Base-by-base conservation (phyloP, 1,140 invertebrate genomes). In the Chionoecetes opilio region DNA sequence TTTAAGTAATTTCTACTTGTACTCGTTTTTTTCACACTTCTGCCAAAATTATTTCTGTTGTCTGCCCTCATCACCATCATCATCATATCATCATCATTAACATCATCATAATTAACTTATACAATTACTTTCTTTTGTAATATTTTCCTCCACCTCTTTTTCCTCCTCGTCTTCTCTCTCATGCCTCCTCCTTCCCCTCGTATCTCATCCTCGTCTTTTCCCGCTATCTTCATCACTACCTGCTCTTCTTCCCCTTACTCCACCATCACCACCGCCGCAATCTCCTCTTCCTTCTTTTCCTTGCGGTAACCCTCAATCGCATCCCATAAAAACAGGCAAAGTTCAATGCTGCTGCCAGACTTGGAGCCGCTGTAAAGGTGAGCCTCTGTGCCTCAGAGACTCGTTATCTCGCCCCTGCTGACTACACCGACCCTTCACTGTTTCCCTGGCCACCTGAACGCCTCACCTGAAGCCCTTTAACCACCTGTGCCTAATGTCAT, bases 241-340 rank as follows among this genome's bases (percentile, higher is more conserved):
- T 75, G 63, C n/a, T 75, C 63, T n/a, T 75, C 63, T 75, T n/a
- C 63, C 26, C 21, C 63, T 75, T 75, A 75, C n/a, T 75, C 63
- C 63, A 21, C 9, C 63, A 75, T 11, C 63, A n/a, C 63, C n/a
- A n/a, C 63, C 21, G 0, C 11, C 21, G 0, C 63, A 6, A 75
- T 75, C 63, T 75, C 26, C 21, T 26, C 63, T n/a, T 75, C 63
- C 63, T 75, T n/a, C 63, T 75, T n/a, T 26, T n/a, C 21, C 63
- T 75, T 75, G 63, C 63, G 63, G n/a, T 17, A 75, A 75, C 63
- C 63, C 63, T 75, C 63, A 75, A 75, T 75, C 63, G 63, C 63
- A 26, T 26, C 21, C 63, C 63, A 75, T 75, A 75, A 75, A 75
- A 75, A 75, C 63, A 75, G 63, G 63, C 21, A 75, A 75, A 75